These are phyloP conservation scores for Diarsia rubi DNA, from an alignment of 2,888 invertebrate genomes.

Conservation along the genomic window DNA sequence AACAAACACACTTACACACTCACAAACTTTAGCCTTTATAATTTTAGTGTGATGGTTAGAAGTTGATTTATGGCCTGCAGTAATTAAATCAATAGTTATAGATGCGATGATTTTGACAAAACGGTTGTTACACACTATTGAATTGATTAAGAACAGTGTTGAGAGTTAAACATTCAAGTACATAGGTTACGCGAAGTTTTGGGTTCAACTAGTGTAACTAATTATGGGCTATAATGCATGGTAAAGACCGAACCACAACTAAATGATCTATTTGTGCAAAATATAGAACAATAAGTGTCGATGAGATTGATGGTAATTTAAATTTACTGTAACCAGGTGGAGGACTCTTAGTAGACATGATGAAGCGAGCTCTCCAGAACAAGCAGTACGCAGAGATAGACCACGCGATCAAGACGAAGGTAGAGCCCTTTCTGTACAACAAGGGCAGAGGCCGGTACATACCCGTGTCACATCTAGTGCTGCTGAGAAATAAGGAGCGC, in stretches of 20 bases:
- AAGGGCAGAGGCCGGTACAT: conserved; percentile 97
- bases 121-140: no score
- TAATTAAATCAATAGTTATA: background rate
- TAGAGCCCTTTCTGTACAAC: conserved; percentile 98
- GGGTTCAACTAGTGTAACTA: background rate
- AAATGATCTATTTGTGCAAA: background rate
- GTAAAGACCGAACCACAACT: background rate
- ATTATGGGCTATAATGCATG: background rate
- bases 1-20: no score
- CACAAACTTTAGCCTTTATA: no score
- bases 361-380: conserved; percentile 97
- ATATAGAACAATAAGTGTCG: background rate
- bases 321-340: conserved; percentile 91
- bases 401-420: conserved; percentile 97
- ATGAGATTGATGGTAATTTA: background rate
- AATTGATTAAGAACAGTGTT: background rate
- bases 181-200: background rate
- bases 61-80: background rate
- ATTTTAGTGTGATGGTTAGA: no score
- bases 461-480: conserved; percentile 96
- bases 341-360: conserved; percentile 97
- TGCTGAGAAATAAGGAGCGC: conserved; percentile 96
- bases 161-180: background rate
- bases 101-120: background rate
- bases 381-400: conserved; percentile 98